Evolutionary conservation across 2,797 vertebrate species (phyloP).

Genomic region (Pygocentrus nattereri): DNA sequence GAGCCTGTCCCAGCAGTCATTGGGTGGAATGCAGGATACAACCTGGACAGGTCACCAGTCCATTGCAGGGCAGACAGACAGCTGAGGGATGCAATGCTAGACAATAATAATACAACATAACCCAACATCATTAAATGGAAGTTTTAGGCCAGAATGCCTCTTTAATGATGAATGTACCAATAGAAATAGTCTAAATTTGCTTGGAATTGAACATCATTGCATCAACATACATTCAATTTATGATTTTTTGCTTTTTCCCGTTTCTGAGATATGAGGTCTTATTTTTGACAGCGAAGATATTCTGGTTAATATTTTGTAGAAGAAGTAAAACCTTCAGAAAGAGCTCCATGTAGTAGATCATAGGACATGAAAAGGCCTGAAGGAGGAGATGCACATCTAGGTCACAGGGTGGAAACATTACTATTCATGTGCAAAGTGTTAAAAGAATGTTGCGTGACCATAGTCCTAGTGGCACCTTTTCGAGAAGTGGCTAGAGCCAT

Average conservation of each 20-base stretch:
- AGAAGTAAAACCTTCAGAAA: neutral
- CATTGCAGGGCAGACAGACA: too few species aligned
- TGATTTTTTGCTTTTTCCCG: neutral
- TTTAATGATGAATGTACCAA: neutral
- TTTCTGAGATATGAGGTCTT: neutral
- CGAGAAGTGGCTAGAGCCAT: neutral
- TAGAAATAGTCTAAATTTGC: neutral
- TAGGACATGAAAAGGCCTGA: neutral
- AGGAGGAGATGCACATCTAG: constrained; percentile 22
- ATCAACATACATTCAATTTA: neutral
- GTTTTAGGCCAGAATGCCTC: too few species aligned
- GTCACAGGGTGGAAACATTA: constrained; percentile 36
- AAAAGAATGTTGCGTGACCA: constrained; percentile 14
- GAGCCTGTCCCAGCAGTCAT: too few species aligned
- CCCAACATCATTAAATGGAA: too few species aligned
- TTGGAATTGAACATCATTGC: neutral
- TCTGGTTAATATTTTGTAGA: constrained; percentile 15
- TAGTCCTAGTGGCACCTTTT: neutral
- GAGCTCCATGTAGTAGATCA: neutral
- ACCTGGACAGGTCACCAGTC: too few species aligned
- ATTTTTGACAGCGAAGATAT: neutral
- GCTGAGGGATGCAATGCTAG: too few species aligned
- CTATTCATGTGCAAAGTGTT: constrained; percentile 36
- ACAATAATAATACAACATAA: too few species aligned
- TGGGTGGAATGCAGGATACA: too few species aligned